Conservation (phyloP, 2,888 invertebrate genomes). For the Trimorus sp. region DNA sequence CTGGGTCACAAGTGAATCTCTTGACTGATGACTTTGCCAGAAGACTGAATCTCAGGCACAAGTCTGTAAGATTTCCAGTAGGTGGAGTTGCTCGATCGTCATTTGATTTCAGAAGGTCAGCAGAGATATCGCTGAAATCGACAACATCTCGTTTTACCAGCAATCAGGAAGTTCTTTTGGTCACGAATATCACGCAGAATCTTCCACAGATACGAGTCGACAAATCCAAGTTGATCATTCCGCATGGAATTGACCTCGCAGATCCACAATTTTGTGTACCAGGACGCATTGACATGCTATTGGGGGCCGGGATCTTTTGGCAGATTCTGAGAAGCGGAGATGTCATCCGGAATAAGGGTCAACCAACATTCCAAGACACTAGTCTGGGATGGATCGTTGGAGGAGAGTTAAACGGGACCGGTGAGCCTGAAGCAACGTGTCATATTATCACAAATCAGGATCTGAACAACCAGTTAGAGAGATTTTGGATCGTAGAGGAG, state of each 20-base stretch:
- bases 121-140: conserved; percentile 7
- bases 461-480: not conserved
- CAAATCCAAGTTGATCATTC: not conserved
- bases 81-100: not conserved
- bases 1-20: conserved; percentile 5
- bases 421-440: not conserved
- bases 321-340: not conserved
- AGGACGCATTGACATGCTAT: conserved; percentile 13
- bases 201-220: conserved; percentile 9
- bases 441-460: not conserved
- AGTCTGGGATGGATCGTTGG: conserved; percentile 22
- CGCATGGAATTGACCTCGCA: conserved; percentile 2
- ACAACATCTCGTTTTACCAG: not conserved
- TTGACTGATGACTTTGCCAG: not conserved
- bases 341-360: conserved; percentile 3
- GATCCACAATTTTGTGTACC: conserved; percentile 19
- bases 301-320: conserved; percentile 9
- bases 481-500: conserved; percentile 17
- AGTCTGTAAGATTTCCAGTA: not conserved
- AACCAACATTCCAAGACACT: conserved; percentile 8
- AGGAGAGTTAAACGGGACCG: not conserved
- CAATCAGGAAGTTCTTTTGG: conserved; percentile 11
- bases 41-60: not conserved
- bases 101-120: not conserved
- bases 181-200: not conserved